A percentile compares a stretch with the other conserved stretches of the same genome.
Conservation (phyloP, 2,888 invertebrate genomes). For the Noctua comes region DNA sequence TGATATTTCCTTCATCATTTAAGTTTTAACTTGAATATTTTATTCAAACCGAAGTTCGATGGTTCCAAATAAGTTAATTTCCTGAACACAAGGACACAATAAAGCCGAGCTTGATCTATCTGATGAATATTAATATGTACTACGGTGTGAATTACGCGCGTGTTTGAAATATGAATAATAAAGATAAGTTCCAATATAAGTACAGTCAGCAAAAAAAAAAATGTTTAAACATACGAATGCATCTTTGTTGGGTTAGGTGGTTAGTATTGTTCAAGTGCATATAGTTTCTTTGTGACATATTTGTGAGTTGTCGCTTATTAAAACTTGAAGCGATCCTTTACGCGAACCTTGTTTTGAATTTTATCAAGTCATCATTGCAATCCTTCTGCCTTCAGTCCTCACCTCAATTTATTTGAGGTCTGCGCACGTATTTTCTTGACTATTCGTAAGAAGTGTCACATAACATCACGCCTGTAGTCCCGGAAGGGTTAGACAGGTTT, state of each 20-base stretch:
- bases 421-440: too few species aligned
- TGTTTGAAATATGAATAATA: constrained; percentile 70
- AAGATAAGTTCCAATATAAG: constrained; percentile 59
- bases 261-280: neutral
- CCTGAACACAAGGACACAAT: constrained; percentile 49
- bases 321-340: neutral
- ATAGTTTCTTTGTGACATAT: neutral
- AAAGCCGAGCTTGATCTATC: constrained; percentile 50
- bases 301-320: neutral
- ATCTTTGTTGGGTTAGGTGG: neutral
- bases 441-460: neutral
- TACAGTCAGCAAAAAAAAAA: constrained; percentile 22
- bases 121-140: constrained; percentile 67
- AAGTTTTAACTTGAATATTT: constrained; percentile 17
- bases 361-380: neutral
- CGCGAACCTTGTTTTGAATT: neutral
- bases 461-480: neutral
- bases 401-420: too few species aligned
- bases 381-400: neutral
- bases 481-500: too few species aligned
- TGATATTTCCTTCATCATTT: constrained; percentile 9
- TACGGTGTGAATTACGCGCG: constrained; percentile 58
- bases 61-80: constrained; percentile 55
- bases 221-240: neutral
- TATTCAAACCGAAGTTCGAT: constrained; percentile 41